A percentile compares a stretch with the other conserved stretches of the same genome.
phyloP scores from a whole-genome alignment of 1,140 invertebrate species.

The Drosophila biarmipes region DNA sequence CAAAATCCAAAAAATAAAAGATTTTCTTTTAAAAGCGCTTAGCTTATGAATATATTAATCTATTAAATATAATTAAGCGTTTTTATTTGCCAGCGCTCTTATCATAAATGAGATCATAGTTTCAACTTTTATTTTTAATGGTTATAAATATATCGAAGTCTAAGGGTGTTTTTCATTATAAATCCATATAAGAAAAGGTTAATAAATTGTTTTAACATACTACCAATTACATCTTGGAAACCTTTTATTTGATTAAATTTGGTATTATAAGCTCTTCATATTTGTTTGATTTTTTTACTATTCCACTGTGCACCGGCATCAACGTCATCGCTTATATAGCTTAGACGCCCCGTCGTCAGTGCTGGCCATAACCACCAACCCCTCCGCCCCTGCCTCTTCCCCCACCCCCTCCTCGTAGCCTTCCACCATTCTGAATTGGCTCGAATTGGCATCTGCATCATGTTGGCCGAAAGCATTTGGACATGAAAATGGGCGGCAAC shows the following conservation, averaged over 20 bases:
- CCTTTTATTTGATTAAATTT: neutral
- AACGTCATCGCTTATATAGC: constrained; percentile 73
- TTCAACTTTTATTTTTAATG: no score
- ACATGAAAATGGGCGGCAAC: constrained; percentile 77
- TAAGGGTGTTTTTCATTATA: no score
- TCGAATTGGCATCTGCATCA: constrained; percentile 78
- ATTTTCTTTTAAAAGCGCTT: no score
- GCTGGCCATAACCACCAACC: constrained; percentile 14
- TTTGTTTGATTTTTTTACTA: neutral
- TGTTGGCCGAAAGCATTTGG: constrained; percentile 60
- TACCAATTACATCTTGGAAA: no score
- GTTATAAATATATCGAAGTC: no score
- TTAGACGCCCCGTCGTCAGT: constrained; percentile 76
- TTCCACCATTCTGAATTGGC: constrained; percentile 44
- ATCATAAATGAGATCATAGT: no score
- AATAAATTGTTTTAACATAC: no score
- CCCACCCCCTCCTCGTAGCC: neutral
- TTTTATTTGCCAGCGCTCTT: no score
- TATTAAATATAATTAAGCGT: no score
- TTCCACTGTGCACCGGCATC: constrained; percentile 53
- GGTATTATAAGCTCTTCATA: neutral
- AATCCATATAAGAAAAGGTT: no score
- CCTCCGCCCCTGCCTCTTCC: neutral
- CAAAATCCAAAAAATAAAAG: no score
- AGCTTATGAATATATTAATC: no score